These are phyloP conservation scores for Chionoecetes opilio DNA, from an alignment of 1,140 invertebrate genomes.

Conservation along the genomic window DNA sequence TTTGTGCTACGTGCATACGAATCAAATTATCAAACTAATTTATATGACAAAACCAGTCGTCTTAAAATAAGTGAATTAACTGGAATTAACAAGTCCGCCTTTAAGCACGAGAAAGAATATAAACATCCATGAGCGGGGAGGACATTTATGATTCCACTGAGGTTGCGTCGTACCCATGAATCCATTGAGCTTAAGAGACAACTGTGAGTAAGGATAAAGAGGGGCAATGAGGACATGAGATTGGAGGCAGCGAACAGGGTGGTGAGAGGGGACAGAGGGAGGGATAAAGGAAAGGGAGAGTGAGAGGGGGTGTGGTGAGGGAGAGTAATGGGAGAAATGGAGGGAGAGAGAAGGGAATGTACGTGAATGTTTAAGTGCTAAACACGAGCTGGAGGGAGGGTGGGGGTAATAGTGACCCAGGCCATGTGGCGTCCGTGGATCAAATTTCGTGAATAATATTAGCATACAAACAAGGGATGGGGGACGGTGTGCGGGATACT, in stretches of 20 bases:
- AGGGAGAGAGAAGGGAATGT: background rate
- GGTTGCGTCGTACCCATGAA: too few relatives aligned
- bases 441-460: slow-evolving; percentile 70
- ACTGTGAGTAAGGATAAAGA: too few relatives aligned
- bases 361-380: background rate
- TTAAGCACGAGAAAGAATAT: background rate
- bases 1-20: too few relatives aligned
- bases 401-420: background rate
- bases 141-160: too few relatives aligned
- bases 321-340: background rate
- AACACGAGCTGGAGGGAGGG: background rate
- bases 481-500: too few relatives aligned
- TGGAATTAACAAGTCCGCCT: background rate
- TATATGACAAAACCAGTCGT: background rate
- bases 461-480: slow-evolving; percentile 65
- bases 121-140: background rate
- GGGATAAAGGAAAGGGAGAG: background rate
- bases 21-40: too few relatives aligned
- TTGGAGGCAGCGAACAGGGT: background rate
- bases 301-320: background rate
- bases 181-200: too few relatives aligned
- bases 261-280: background rate
- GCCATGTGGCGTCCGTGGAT: slow-evolving; percentile 57
- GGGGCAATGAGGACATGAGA: slow-evolving; percentile 8
- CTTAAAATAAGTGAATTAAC: background rate